Evolutionary conservation across 2,797 vertebrate genomes (phyloP).

Genomic region (Avahi laniger): DNA sequence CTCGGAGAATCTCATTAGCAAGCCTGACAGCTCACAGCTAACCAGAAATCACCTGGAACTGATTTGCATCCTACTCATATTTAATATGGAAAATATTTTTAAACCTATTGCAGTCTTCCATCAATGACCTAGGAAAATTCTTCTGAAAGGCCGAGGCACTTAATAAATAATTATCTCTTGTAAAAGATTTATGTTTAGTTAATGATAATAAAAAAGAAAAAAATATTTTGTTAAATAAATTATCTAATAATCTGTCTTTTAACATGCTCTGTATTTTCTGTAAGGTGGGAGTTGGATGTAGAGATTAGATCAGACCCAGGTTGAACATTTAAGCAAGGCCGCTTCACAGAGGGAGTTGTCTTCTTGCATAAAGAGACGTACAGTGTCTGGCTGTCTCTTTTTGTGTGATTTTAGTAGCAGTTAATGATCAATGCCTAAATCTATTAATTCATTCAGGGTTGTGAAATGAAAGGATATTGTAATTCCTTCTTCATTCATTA

Average conservation of each 20-base stretch:
- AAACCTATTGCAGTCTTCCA: slow-evolving; percentile 19
- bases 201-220: neutral
- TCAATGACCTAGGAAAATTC: neutral
- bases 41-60: slow-evolving; percentile 4
- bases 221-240: neutral
- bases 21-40: neutral
- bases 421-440: neutral
- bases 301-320: neutral
- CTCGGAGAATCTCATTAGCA: slow-evolving; percentile 15
- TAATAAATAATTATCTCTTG: neutral
- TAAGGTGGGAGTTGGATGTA: neutral
- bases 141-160: neutral
- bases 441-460: slow-evolving; percentile 27
- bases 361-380: neutral
- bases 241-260: neutral
- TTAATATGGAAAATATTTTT: neutral
- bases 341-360: neutral
- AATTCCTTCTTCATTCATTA: slow-evolving; percentile 31
- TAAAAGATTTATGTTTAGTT: neutral
- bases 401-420: neutral
- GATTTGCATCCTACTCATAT: neutral
- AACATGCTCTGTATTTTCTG: neutral
- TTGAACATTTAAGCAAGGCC: neutral
- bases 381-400: neutral
- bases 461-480: slow-evolving; percentile 7